phyloP scores from a whole-genome alignment of 2,797 vertebrate genomes.

The Dendrocincla tyrannina region DNA sequence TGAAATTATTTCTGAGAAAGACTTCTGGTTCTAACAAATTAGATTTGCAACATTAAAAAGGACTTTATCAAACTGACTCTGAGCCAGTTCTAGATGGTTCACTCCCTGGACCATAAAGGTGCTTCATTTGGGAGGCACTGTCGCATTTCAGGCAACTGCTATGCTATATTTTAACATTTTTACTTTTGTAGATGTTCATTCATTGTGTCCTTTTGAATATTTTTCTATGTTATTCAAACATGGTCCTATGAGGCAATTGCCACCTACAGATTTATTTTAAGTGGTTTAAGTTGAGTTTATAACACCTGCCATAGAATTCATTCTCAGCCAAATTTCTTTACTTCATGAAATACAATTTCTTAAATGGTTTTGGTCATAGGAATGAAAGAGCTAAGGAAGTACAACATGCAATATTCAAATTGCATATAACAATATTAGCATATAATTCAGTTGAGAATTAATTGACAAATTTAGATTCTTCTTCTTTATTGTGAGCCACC shows the following conservation, averaged over 20 bases:
- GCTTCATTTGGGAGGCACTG: neutral
- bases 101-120: neutral
- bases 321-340: neutral
- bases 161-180: neutral
- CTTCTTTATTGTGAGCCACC: neutral
- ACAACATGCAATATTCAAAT: neutral
- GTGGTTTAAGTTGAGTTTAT: neutral
- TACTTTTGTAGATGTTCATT: neutral
- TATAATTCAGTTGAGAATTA: neutral
- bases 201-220: neutral
- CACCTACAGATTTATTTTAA: neutral
- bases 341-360: slow-evolving; percentile 10
- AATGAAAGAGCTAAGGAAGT: neutral
- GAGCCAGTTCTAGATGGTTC: neutral
- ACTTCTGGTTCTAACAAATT: neutral
- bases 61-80: neutral
- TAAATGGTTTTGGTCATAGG: slow-evolving; percentile 1
- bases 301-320: neutral
- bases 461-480: slow-evolving; percentile 25
- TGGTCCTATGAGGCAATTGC: neutral
- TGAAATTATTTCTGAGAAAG: neutral
- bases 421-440: neutral
- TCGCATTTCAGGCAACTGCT: neutral
- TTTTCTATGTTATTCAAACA: neutral
- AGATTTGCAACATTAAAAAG: neutral